Base-by-base conservation (phyloP, 2,113 vertebrate species). In the Salvelinus sp. region DNA sequence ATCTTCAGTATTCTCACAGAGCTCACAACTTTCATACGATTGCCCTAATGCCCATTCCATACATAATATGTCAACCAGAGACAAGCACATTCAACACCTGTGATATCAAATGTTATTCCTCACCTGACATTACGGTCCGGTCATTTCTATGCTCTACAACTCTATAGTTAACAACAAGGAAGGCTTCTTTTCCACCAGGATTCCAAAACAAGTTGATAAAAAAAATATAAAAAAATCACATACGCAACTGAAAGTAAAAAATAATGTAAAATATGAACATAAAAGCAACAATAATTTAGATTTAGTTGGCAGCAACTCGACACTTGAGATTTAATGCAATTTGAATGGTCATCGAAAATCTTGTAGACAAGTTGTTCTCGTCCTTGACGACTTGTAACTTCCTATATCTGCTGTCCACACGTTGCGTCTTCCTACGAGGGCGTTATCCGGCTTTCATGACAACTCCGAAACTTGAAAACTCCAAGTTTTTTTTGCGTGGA, bases 81-180 rank as follows among this genome's bases (percentile, higher is more conserved):
- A 14, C 48, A 54, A 54, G 16, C 50, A 54, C 4, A 54, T 44
- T 44, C 38, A 54, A 16, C 12, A 54, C 13, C 13, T 54, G 12
- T 5, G 50, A 54, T 54, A 54, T 44, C 2, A 44, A 18, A 54
- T 5, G 50, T 18, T 54, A 58, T 23, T 12, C 1, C 84, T 87
- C 30, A 90, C 87, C 86, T 83, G 79, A n/a, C 13, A 66, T 28
- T 2, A 62, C 20, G 58, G 65, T 22, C 0, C 3, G 0, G 13
- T 86, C 64, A 87, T 77, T 85, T 67, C 78, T 77, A 77, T 14
- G 68, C 50, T 14, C 47, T 60, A 60, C 30, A 0, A 0, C 1
- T 18, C 75, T 79, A 58, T 3, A 71, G 54, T 54, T n/a, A 6
- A 70, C 13, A 75, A 33, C 3, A 30, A 48, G 7, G 22, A 23